These are phyloP conservation scores for Elgonia sp. DNA, from an alignment of 2,888 invertebrate species.

Conservation along the genomic window DNA sequence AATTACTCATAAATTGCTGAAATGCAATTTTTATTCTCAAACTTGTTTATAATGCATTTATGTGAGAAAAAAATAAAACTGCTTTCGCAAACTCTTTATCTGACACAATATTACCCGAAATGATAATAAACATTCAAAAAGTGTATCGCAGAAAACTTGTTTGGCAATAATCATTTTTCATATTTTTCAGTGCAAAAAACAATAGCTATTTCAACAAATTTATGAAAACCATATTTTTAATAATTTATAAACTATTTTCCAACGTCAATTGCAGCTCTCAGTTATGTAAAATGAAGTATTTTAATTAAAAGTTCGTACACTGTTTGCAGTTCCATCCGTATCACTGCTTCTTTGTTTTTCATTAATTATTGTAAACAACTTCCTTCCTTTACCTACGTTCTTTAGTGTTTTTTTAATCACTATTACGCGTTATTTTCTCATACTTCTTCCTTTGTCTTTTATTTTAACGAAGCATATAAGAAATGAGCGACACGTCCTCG, in stretches of 20 bases:
- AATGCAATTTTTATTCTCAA: background rate
- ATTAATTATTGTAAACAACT: background rate
- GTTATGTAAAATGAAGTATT: background rate
- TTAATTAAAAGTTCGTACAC: background rate
- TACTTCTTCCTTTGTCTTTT: background rate
- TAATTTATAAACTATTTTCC: too few relatives aligned
- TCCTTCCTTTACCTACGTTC: background rate
- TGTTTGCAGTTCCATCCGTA: background rate
- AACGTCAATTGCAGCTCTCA: background rate
- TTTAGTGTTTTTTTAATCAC: background rate
- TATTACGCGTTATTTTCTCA: background rate
- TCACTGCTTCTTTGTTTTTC: background rate
- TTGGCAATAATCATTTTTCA: too few relatives aligned
- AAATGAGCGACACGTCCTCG: too few relatives aligned
- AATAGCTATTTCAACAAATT: too few relatives aligned
- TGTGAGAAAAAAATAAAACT: too few relatives aligned
- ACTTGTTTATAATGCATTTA: background rate
- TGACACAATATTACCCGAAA: too few relatives aligned
- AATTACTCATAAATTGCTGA: background rate
- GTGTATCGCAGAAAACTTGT: too few relatives aligned
- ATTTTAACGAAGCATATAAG: background rate
- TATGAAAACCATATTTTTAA: too few relatives aligned
- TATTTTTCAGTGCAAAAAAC: too few relatives aligned
- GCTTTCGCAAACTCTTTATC: too few relatives aligned
- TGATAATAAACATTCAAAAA: too few relatives aligned